Conservation (phyloP, 2,113 vertebrate species). For the Sclerurus mexicanus region DNA sequence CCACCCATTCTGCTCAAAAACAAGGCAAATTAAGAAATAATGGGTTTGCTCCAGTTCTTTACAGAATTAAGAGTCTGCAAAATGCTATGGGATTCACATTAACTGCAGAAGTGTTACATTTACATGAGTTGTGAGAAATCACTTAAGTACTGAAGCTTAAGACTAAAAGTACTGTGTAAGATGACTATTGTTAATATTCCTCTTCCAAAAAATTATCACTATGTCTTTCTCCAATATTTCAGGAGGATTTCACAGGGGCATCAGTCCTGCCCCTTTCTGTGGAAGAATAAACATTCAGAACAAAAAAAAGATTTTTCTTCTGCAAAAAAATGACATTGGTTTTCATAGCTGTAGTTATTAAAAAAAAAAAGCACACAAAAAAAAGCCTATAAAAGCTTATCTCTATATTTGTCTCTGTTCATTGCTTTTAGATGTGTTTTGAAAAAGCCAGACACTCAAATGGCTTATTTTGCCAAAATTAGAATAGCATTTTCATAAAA, state of each 20-base stretch:
- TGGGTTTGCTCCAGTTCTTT: background rate
- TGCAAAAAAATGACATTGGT: background rate
- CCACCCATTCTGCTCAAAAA: background rate
- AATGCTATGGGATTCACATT: background rate
- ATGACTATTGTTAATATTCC: background rate
- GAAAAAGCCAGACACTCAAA: background rate
- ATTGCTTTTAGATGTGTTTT: background rate
- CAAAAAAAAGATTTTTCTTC: background rate
- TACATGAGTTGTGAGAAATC: background rate
- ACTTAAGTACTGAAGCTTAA: background rate
- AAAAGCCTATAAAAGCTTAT: background rate
- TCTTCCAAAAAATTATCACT: background rate
- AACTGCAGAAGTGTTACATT: background rate
- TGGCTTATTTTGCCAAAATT: background rate
- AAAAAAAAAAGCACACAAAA: background rate
- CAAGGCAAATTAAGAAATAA: background rate
- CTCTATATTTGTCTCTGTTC: background rate
- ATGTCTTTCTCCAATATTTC: background rate
- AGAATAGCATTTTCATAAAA: background rate
- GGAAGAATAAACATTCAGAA: background rate
- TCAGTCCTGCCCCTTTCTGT: background rate
- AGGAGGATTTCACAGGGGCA: background rate
- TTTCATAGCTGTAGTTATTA: background rate
- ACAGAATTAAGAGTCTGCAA: background rate
- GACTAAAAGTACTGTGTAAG: background rate